These are phyloP conservation scores for Sinelater perroti DNA, from an alignment of 2,888 invertebrate genomes.

Conservation along the genomic window DNA sequence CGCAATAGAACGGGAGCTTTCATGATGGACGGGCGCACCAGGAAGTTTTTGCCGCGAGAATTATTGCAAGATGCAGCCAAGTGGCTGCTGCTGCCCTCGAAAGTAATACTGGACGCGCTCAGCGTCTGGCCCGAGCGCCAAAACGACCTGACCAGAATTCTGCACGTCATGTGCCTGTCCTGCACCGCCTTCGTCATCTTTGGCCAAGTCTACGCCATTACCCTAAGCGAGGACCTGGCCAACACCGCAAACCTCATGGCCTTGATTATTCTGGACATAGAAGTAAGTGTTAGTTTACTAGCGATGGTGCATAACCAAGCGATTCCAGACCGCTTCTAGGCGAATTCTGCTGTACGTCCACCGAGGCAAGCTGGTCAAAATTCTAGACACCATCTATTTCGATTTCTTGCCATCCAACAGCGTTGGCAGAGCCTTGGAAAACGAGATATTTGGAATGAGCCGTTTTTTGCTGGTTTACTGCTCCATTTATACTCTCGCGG, in stretches of 20 bases:
- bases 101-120: constrained; percentile 1
- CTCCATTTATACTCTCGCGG: neutral
- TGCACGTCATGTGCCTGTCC: neutral
- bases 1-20: too few species aligned
- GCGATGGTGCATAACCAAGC: neutral
- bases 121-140: constrained; percentile 9
- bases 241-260: neutral
- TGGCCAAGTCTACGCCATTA: neutral
- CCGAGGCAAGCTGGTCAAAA: neutral
- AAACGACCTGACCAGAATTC: neutral
- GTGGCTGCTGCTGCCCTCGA: constrained; percentile 14
- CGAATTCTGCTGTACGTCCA: neutral
- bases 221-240: neutral
- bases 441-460: neutral
- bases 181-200: neutral
- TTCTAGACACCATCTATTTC: neutral
- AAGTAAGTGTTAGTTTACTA: neutral
- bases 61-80: neutral
- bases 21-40: too few species aligned
- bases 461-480: neutral
- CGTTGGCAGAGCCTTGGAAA: neutral
- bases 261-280: neutral
- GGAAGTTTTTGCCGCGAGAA: constrained; percentile 1
- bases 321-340: neutral
- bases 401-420: constrained; percentile 6